Conservation (phyloP, 2,113 vertebrate species). For the Carettochelys insculpta region DNA sequence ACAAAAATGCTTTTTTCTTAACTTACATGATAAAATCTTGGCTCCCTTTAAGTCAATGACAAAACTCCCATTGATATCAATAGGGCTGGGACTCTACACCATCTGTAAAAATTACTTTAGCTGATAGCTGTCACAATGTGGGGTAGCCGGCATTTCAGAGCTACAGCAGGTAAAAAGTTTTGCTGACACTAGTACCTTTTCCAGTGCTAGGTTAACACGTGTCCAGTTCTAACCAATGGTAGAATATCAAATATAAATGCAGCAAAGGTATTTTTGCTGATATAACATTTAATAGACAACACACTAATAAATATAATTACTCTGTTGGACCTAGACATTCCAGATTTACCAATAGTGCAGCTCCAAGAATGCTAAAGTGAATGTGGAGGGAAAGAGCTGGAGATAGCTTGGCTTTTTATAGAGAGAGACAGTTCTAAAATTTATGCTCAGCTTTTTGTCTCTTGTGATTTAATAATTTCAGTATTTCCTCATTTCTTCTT, state of each 20-base stretch:
- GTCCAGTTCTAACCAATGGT: background rate
- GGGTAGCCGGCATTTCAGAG: background rate
- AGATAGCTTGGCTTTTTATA: background rate
- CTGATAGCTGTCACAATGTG: background rate
- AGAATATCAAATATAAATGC: background rate
- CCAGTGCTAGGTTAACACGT: fast-evolving
- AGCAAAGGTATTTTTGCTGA: background rate
- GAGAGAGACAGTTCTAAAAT: fast-evolving
- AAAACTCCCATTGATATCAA: background rate
- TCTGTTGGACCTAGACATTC: background rate
- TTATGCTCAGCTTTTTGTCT: background rate
- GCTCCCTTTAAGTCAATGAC: background rate
- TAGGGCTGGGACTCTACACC: background rate
- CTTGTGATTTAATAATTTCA: background rate
- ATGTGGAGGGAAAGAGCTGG: background rate
- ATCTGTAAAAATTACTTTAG: background rate
- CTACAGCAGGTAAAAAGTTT: background rate
- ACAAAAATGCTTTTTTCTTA: constrained; percentile 9
- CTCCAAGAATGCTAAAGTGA: background rate
- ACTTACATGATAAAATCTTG: background rate
- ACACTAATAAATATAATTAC: background rate
- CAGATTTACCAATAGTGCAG: background rate
- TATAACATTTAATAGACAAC: background rate
- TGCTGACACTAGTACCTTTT: background rate
- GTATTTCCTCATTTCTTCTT: background rate